phyloP scores from a whole-genome alignment of 2,888 invertebrate species.

The Morinoia aosen region DNA sequence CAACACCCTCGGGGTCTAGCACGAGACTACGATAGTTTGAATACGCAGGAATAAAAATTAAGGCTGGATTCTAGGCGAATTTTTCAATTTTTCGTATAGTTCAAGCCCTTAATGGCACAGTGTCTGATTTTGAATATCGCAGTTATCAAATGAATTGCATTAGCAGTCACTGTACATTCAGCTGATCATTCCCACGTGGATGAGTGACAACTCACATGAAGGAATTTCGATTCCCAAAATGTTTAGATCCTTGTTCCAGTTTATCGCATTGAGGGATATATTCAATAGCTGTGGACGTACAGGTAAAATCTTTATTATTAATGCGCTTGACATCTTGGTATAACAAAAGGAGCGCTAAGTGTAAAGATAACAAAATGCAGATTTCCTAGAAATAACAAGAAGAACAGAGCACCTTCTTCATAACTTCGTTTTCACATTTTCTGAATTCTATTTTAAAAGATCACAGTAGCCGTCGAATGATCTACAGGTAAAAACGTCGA shows the following conservation, averaged over 20 bases:
- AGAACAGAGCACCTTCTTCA: not conserved
- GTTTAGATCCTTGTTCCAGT: not conserved
- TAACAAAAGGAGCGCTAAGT: conserved; percentile 12
- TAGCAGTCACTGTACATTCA: too few species aligned
- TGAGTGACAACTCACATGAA: not conserved
- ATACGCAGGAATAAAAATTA: too few species aligned
- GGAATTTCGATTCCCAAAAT: not conserved
- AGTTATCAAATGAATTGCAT: too few species aligned
- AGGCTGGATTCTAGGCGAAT: too few species aligned
- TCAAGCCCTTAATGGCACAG: too few species aligned
- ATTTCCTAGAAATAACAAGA: not conserved
- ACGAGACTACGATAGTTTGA: too few species aligned
- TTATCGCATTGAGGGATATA: not conserved
- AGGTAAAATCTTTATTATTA: conserved; percentile 18
- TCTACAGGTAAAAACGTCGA: not conserved
- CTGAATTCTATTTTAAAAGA: not conserved
- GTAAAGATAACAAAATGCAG: not conserved
- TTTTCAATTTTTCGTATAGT: too few species aligned
- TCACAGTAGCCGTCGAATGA: not conserved
- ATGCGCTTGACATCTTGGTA: not conserved
- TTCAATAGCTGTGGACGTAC: not conserved
- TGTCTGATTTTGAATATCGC: too few species aligned
- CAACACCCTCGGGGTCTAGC: too few species aligned
- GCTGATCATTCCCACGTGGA: too few species aligned
- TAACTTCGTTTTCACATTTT: not conserved